Base-by-base conservation (phyloP, 2,113 vertebrate genomes). In the Picathartes gymnocephalus region DNA sequence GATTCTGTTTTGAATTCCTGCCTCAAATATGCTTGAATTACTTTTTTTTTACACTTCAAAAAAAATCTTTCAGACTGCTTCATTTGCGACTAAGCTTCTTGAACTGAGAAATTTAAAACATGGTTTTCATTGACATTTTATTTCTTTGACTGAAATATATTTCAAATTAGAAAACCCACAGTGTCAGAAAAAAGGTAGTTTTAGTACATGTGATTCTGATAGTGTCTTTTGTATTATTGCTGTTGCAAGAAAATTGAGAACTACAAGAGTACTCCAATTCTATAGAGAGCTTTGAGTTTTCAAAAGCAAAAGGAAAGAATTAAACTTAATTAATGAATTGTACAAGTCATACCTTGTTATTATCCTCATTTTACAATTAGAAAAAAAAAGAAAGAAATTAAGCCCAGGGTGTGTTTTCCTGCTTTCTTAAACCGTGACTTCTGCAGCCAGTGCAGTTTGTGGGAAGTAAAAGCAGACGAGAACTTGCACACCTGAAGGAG, bases 91-190 rank as follows among this genome's bases (percentile, higher is more conserved):
- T 65, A 79, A 35, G 13, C 35, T 88, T 87, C 56, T 48, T 70
- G 50, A 88, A 78, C 86, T 71, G 54, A 81, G 20, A 93, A 87
- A 92, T 92, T 96, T 65, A 83, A 97, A 61, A 37, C 28, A 33
- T 19, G 74, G 70, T 66, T 94, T 92, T 88, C 33, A 28, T 4
- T 88, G 58, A 64, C 15, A 72, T 64, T 94, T 90, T 58, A 47
- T 95, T 93, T 91, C 65, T 87, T 61, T 84, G 37, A 66, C 45
- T 74, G 54, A 48, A 80, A 7, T 64, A 21, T 51, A 37, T 89
- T 85, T 93, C 47, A 69, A 86, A 88, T 61, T 61, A 30, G 20
- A 86, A 94, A 91, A 50, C 24, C 24, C 25, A 58, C 9, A 42
- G 61, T 53, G 66, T 82, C 53, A 72, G 81, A 90, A 91, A 72